Evolutionary conservation across 1,140 invertebrate species (phyloP).

Genomic region (Leucophenga varia): DNA sequence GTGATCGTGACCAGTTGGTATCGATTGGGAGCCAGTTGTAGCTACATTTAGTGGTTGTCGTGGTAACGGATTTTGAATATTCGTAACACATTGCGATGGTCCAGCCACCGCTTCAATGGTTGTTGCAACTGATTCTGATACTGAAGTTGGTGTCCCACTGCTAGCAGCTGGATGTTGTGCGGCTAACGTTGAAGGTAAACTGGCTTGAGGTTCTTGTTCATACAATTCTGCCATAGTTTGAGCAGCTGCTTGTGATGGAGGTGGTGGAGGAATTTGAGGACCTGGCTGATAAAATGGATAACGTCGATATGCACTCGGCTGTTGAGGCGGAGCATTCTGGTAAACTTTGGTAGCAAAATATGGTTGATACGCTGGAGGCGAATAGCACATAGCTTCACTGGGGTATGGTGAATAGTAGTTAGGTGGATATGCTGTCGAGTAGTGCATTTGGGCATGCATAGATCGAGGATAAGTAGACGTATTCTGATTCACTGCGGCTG

Average conservation of each 20-base stretch:
- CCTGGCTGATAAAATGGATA: conserved; percentile 55
- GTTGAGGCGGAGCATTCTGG: conserved; percentile 52
- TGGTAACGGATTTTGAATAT: no score
- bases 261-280: conserved; percentile 38
- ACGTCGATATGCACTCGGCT: conserved; percentile 50
- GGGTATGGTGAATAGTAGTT: conserved; percentile 59
- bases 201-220: conserved; percentile 25
- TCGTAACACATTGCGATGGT: no score
- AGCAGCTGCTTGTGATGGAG: conserved; percentile 40
- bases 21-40: conserved; percentile 17
- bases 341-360: conserved; percentile 55
- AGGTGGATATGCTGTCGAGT: conserved; percentile 58
- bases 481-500: conserved; percentile 54
- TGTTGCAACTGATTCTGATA: no score
- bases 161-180: no score
- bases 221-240: conserved; percentile 16
- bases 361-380: conserved; percentile 60
- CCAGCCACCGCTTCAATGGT: no score
- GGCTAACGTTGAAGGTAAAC: conserved; percentile 7
- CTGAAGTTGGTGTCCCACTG: conserved; percentile 22
- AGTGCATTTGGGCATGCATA: conserved; percentile 55
- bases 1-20: conserved; percentile 22
- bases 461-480: conserved; percentile 50
- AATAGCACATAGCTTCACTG: conserved; percentile 61
- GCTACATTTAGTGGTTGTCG: no score